These are phyloP conservation scores for Meandrusa payeni DNA, from an alignment of 2,888 invertebrate genomes.

Conservation along the genomic window DNA sequence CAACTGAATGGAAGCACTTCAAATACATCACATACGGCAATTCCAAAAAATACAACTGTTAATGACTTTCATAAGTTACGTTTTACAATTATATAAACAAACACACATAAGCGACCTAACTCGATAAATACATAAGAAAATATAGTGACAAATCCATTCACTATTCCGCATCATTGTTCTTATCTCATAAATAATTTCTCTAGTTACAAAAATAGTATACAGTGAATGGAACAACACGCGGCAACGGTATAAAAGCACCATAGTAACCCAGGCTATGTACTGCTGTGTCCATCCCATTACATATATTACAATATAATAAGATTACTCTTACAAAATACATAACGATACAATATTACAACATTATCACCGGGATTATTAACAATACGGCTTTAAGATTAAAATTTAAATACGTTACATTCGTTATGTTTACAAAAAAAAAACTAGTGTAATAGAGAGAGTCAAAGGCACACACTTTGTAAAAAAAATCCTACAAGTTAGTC, in stretches of 20 bases:
- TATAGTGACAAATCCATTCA: conserved; percentile 69
- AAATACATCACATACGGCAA: conserved; percentile 26
- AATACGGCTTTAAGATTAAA: conserved; percentile 64
- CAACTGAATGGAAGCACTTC: conserved; percentile 49
- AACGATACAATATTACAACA: conserved; percentile 81
- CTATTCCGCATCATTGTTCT: conserved; percentile 72
- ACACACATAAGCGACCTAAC: conserved; percentile 71
- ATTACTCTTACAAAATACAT: conserved; percentile 78
- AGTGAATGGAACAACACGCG: conserved; percentile 56
- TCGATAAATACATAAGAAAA: conserved; percentile 79
- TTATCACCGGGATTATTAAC: conserved; percentile 81
- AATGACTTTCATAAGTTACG: conserved; percentile 61
- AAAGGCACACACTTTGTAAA: conserved; percentile 74
- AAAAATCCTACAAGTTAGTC: conserved; percentile 60
- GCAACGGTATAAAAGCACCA: conserved; percentile 50
- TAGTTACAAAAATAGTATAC: conserved; percentile 79
- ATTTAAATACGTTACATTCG: conserved; percentile 70
- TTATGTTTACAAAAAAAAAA: conserved; percentile 69
- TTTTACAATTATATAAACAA: conserved; percentile 66
- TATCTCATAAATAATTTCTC: conserved; percentile 80
- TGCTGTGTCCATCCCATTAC: conserved; percentile 65
- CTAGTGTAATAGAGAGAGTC: conserved; percentile 76
- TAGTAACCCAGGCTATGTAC: conserved; percentile 47
- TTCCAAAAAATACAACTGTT: conserved; percentile 32
- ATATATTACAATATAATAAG: conserved; percentile 72